A percentile compares a stretch with the other conserved stretches of the same genome.
Conservation (phyloP, 2,888 invertebrate genomes). For the Machimus atricapillus region DNA sequence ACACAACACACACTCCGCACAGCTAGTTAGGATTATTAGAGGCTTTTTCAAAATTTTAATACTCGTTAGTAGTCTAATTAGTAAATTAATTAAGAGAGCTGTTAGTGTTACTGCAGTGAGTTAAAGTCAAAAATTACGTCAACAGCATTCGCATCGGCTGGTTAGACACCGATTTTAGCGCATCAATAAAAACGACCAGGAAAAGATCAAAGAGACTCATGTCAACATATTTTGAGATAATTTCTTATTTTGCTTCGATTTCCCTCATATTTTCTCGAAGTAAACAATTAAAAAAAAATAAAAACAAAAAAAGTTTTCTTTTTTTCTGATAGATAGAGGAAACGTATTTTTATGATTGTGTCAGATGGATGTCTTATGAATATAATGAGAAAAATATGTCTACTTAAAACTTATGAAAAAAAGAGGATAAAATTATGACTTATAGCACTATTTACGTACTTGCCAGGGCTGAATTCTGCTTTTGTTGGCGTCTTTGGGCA, state of each 20-base stretch:
- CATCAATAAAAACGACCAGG: not conserved
- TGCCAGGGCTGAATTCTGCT: conserved; percentile 61
- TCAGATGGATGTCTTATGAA: not conserved
- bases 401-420: not conserved
- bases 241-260: not conserved
- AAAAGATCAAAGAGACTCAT: conserved; percentile 17
- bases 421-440: conserved; percentile 4
- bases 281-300: not conserved
- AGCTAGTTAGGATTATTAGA: not conserved
- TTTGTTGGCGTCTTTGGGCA: conserved; percentile 64
- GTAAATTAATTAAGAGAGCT: conserved; percentile 12
- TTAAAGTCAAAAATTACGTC: not conserved
- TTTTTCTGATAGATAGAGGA: not conserved
- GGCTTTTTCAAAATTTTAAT: not conserved
- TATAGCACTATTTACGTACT: conserved; percentile 56
- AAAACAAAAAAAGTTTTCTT: not conserved
- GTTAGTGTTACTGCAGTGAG: not conserved
- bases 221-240: conserved; percentile 27
- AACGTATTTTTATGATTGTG: not conserved
- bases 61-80: not conserved
- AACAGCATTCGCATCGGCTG: not conserved
- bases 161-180: conserved; percentile 12
- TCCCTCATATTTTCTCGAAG: not conserved
- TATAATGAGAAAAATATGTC: not conserved
- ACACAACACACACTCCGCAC: conserved; percentile 11